A percentile compares a stretch with the other conserved stretches of the same genome.
Conservation (phyloP, 1,140 invertebrate species). For the Habropoda laboriosa region DNA sequence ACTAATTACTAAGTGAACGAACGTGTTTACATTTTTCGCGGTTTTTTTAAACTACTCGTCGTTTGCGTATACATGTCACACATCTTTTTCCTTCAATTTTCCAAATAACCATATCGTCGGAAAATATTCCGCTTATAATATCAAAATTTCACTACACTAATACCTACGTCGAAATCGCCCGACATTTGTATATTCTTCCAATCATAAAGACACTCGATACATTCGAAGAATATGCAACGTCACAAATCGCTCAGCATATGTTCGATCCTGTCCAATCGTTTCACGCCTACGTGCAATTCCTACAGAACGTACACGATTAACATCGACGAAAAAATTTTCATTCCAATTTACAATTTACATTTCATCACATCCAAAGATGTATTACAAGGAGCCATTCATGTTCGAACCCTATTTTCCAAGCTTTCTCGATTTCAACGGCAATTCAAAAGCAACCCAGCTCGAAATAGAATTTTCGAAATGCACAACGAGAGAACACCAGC, state of each 20-base stretch:
- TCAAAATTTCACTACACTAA: neutral
- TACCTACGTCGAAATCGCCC: neutral
- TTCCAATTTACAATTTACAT: neutral
- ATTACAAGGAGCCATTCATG: no score
- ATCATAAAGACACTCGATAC: neutral
- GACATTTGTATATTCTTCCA: neutral
- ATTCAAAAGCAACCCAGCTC: no score
- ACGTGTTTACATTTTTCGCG: slow-evolving; percentile 25
- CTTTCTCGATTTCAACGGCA: no score
- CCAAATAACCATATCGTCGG: neutral
- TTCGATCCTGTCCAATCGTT: neutral
- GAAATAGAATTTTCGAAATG: neutral
- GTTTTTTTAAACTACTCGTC: slow-evolving; percentile 6
- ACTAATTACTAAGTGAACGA: neutral
- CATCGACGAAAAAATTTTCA: no score
- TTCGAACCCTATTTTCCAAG: no score
- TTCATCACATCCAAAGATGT: neutral
- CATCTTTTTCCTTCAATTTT: neutral
- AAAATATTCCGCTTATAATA: neutral
- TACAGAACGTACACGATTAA: no score
- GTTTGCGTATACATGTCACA: neutral
- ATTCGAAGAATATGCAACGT: neutral
- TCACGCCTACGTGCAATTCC: neutral
- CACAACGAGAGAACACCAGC: neutral
- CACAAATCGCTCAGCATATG: neutral